These are phyloP conservation scores for Vidua chalybeata DNA, from an alignment of 2,113 vertebrate species.

Conservation along the genomic window DNA sequence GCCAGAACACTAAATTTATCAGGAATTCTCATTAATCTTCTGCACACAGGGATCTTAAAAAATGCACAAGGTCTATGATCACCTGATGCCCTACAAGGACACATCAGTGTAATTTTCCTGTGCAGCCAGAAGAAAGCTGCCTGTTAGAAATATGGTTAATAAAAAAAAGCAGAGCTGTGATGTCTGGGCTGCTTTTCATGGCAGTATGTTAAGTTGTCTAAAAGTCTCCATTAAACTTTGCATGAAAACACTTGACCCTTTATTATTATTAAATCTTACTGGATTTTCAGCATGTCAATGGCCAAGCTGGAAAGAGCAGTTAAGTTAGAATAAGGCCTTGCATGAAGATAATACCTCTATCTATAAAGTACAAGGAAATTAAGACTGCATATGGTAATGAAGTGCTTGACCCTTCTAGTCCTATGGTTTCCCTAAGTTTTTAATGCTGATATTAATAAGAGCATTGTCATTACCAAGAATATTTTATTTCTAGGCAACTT, in stretches of 20 bases:
- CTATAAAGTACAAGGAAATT: background rate
- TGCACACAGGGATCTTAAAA: background rate
- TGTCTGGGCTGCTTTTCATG: background rate
- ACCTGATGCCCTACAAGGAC: background rate
- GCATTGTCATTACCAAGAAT: background rate
- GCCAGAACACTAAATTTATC: background rate
- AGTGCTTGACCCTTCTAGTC: constrained; percentile 15
- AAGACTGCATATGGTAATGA: background rate
- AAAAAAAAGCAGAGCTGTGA: background rate
- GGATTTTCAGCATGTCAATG: background rate
- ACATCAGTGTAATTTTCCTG: background rate
- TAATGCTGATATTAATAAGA: background rate
- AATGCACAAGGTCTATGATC: background rate
- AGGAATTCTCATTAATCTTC: background rate
- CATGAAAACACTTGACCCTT: background rate
- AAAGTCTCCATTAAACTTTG: background rate
- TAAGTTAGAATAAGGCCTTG: background rate
- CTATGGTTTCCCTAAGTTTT: background rate
- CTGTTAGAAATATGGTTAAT: background rate
- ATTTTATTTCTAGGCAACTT: background rate
- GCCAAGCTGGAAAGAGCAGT: background rate
- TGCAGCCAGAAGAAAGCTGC: background rate
- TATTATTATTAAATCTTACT: background rate
- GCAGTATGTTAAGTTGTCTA: background rate
- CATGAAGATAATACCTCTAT: background rate